Conservation (phyloP, 2,888 invertebrate genomes). For the Panzeria rudis region DNA sequence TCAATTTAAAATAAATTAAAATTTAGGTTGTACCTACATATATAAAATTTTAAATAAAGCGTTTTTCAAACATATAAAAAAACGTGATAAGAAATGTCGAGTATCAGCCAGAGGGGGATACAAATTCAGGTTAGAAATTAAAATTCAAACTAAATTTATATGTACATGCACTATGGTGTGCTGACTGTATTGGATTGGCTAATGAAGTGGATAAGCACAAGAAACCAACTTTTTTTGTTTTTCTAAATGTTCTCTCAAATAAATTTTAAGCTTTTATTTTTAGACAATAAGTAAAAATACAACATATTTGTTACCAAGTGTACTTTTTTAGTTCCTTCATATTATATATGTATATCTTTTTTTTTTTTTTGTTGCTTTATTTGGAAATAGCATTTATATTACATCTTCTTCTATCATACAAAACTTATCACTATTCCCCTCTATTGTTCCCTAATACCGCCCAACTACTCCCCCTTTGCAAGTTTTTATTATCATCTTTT, state of each 20-base stretch:
- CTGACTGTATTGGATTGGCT: background rate
- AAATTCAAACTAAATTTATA: slow-evolving; percentile 27
- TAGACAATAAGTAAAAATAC: slow-evolving; percentile 1
- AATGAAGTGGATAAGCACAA: background rate
- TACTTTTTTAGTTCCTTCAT: slow-evolving; percentile 21
- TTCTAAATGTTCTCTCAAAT: background rate
- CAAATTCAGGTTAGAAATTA: background rate
- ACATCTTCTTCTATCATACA: slow-evolving; percentile 22
- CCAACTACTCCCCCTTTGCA: slow-evolving; percentile 9
- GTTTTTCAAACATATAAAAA: slow-evolving; percentile 23
- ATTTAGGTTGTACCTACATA: slow-evolving; percentile 62
- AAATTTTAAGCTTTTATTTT: slow-evolving; percentile 15
- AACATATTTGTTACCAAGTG: slow-evolving; percentile 42
- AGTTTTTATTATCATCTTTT: background rate
- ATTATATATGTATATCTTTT: background rate
- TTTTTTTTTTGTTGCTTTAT: background rate
- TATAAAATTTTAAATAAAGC: slow-evolving; percentile 28
- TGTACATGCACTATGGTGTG: background rate
- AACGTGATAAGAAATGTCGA: slow-evolving; percentile 25
- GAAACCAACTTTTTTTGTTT: background rate
- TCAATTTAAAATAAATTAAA: slow-evolving; percentile 58
- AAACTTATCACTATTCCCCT: slow-evolving; percentile 19
- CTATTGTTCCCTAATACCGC: background rate
- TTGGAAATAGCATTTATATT: slow-evolving; percentile 19
- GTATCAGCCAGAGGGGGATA: background rate